Evolutionary conservation across 2,797 vertebrate species (phyloP).

Genomic region (Monodelphis domestica): DNA sequence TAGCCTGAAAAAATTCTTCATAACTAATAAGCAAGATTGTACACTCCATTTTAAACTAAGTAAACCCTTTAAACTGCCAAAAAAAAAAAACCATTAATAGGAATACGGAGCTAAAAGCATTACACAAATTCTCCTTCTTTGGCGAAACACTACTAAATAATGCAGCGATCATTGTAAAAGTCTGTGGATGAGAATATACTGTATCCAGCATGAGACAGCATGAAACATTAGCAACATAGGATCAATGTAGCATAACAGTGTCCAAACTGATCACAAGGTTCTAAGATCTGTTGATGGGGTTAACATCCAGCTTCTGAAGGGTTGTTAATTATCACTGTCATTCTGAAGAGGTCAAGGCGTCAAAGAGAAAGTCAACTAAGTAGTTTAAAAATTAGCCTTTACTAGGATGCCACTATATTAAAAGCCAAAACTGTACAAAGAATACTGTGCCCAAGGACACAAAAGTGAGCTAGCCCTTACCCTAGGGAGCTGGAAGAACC

Average conservation of each 20-base stretch:
- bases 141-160: neutral
- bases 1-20: neutral
- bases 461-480: neutral
- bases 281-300: neutral
- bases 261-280: neutral
- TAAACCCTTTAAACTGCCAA: neutral
- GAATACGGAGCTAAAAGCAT: neutral
- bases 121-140: neutral
- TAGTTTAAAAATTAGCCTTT: neutral
- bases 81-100: neutral
- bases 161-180: neutral
- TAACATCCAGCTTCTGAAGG: neutral
- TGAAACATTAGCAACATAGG: neutral
- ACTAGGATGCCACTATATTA: neutral
- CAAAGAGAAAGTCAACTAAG: neutral
- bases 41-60: neutral
- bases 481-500: neutral
- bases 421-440: neutral
- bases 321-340: neutral
- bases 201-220: neutral
- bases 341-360: neutral
- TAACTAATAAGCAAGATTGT: neutral
- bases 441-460: neutral
- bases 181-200: neutral
- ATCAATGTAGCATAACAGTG: neutral